Evolutionary conservation across 2,797 vertebrate species (phyloP).

Genomic region (Poeciliopsis gracilis): DNA sequence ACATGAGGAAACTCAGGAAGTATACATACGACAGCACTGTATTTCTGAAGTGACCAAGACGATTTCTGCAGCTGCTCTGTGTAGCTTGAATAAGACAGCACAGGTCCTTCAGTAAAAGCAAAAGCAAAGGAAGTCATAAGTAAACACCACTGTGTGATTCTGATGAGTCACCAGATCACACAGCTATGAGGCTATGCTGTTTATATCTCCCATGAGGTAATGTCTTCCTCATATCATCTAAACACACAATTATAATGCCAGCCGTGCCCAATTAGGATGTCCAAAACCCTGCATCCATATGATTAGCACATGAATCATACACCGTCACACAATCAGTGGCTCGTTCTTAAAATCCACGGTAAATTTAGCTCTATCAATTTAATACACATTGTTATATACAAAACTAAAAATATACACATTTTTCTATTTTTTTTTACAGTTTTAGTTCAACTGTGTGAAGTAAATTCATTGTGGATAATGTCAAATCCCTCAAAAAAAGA

Average conservation of each 20-base stretch:
- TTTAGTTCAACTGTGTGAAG: background rate
- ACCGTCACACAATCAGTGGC: slow-evolving; percentile 2
- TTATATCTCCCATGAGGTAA: slow-evolving; percentile 80
- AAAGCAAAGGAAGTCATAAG: slow-evolving; percentile 68
- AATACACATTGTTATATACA: background rate
- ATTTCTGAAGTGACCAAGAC: slow-evolving; percentile 54
- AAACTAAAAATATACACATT: background rate
- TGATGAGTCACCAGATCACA: slow-evolving; percentile 77
- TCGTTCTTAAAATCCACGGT: background rate
- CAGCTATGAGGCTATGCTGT: slow-evolving; percentile 70
- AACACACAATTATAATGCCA: slow-evolving; percentile 76
- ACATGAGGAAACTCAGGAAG: background rate
- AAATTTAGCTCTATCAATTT: background rate
- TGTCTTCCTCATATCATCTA: slow-evolving; percentile 75
- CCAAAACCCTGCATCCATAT: slow-evolving; percentile 21
- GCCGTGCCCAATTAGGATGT: slow-evolving; percentile 45
- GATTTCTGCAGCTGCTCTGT: slow-evolving; percentile 26
- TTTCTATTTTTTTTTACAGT: background rate
- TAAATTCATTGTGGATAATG: background rate
- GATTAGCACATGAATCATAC: slow-evolving; percentile 47
- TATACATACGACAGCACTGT: background rate
- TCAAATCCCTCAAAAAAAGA: background rate
- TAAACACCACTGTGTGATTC: slow-evolving; percentile 69
- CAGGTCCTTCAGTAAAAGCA: slow-evolving; percentile 45
- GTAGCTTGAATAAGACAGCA: slow-evolving; percentile 40